A percentile compares a stretch with the other conserved stretches of the same genome.
Conservation (phyloP, 2,797 vertebrate species). For the Eleutherodactylus coqui region DNA sequence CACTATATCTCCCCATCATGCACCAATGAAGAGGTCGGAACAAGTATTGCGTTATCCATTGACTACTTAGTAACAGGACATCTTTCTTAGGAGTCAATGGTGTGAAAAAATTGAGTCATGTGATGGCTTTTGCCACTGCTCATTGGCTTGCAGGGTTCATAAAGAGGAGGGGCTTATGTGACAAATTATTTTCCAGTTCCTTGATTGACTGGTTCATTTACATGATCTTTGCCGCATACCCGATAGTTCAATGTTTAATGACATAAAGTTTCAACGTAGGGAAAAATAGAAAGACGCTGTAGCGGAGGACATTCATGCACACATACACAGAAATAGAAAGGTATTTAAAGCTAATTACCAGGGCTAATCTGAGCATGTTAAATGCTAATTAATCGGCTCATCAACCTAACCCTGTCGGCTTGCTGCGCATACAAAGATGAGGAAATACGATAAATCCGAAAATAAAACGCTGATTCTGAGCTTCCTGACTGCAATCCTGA, state of each 20-base stretch:
- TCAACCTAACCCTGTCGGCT: background rate
- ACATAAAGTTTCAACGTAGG: background rate
- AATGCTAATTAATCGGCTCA: conserved; percentile 52
- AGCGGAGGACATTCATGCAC: background rate
- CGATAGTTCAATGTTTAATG: background rate
- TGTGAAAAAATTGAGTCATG: too few species aligned
- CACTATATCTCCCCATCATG: too few species aligned
- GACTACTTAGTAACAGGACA: too few species aligned
- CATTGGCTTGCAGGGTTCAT: too few species aligned
- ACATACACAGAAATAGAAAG: background rate
- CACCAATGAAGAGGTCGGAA: too few species aligned
- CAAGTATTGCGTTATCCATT: too few species aligned
- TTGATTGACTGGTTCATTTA: background rate
- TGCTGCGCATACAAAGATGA: conserved; percentile 43
- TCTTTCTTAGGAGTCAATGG: too few species aligned
- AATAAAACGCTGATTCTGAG: conserved; percentile 51
- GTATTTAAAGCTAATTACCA: conserved; percentile 39
- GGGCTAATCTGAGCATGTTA: conserved; percentile 15
- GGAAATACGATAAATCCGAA: conserved; percentile 30
- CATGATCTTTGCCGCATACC: background rate
- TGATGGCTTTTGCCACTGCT: too few species aligned
- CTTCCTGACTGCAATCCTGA: conserved; percentile 19
- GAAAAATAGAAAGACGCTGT: background rate
- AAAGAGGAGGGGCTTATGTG: too few species aligned
- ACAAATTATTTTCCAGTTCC: too few species aligned